Conservation (phyloP, 2,888 invertebrate species). For the Himalopsyche japonica region DNA sequence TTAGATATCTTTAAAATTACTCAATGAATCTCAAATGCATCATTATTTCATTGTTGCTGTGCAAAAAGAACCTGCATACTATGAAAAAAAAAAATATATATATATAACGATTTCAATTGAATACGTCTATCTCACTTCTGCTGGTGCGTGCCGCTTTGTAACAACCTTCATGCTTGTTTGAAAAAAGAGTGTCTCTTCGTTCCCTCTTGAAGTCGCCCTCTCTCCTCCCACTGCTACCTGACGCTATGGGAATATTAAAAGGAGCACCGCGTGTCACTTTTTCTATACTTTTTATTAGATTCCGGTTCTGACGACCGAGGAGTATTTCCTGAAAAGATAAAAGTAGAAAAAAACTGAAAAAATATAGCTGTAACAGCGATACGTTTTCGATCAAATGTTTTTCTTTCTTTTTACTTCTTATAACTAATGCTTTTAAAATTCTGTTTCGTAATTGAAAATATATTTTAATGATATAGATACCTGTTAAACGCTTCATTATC, state of each 20-base stretch:
- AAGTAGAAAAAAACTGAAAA: not conserved
- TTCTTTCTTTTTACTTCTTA: not conserved
- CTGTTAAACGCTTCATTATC: too few species aligned
- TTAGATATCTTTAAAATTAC: too few species aligned
- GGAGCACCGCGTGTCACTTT: constrained; percentile 25
- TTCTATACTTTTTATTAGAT: constrained; percentile 25
- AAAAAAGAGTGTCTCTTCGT: not conserved
- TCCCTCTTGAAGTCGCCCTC: not conserved
- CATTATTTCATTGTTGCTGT: too few species aligned
- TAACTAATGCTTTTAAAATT: not conserved
- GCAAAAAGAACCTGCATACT: too few species aligned
- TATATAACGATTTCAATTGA: not conserved
- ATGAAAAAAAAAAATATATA: too few species aligned
- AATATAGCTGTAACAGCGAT: not conserved
- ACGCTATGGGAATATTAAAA: constrained; percentile 32
- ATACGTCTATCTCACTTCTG: not conserved
- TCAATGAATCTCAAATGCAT: too few species aligned
- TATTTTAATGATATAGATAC: too few species aligned
- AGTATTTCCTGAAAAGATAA: not conserved
- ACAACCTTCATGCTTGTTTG: not conserved
- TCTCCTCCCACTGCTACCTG: constrained; percentile 15
- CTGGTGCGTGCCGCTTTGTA: not conserved
- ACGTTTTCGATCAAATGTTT: not conserved
- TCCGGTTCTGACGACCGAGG: not conserved
- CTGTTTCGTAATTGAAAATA: too few species aligned